Evolutionary conservation across 2,888 invertebrate species (phyloP), one percentile per base, ranked within the genome.

Genomic region (Rhaphigaster nebulosa): DNA sequence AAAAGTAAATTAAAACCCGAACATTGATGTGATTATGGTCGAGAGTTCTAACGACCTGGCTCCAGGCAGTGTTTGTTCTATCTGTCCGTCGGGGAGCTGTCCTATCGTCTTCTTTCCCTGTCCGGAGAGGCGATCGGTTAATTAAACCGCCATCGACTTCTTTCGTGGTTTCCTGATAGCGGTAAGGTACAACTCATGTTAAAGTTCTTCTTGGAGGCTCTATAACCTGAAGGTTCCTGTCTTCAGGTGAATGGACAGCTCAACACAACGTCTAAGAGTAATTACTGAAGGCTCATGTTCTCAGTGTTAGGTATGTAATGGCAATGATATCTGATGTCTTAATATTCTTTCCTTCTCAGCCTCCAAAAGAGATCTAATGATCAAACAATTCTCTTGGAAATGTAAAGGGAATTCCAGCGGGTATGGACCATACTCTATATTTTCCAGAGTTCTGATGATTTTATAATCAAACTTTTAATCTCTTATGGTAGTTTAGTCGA

Each of bases 1-100:
- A 84, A 50, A 84, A 84, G 84, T 84, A 84, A 84, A 84, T 84
- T 84, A 84, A 84, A 84, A 84, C 45, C 41, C 84, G n/a, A 45
- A 45, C 84, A 84, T 45, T 84, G 84, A 84, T 84, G 84, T 84
- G 84, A 84, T 84, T 84, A 84, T 8, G 45, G 41, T 18, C 80
- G 41, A 80, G 41, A 20, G 38, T 20, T 20, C 38, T 76, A 76
- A 76, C 38, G 76, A 41, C 2, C 23, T 4, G 76, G 26, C 84
- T n/a, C 13, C 1, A 10, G 84, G 84, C 45, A 6, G 18, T 84
- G 84, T 84, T 84, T 84, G 84, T 50, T 84, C 84, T n/a, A 41
- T 26, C 80, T 41, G 80, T 23, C 80, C 23, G 23, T 80, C 80
- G 29, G 65, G 3, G 65, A 15, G 29, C 65, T 29, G 65, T 65